phyloP scores from a whole-genome alignment of 2,797 vertebrate species.

The Galago senegalensis region DNA sequence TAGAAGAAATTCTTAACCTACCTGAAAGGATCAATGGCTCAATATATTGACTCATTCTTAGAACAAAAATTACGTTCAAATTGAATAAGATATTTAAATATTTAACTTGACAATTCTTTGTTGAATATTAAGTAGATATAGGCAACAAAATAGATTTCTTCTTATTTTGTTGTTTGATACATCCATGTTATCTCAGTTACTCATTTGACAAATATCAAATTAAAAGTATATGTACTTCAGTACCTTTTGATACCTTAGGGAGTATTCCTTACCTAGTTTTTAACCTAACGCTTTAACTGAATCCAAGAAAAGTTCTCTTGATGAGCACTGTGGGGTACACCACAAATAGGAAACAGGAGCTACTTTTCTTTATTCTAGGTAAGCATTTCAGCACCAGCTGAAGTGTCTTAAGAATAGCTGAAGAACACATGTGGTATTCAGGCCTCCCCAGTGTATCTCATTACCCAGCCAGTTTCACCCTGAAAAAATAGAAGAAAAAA shows the following conservation, averaged over 20 bases:
- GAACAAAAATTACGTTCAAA: neutral
- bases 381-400: conserved; percentile 8
- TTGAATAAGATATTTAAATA: conserved; percentile 12
- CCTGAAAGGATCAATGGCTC: neutral
- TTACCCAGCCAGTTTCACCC: conserved; percentile 54
- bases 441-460: neutral
- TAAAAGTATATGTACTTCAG: neutral
- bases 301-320: neutral
- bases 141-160: neutral
- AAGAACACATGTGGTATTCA: conserved; percentile 46
- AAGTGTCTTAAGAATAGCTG: neutral
- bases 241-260: neutral
- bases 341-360: neutral
- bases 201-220: neutral
- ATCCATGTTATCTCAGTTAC: neutral
- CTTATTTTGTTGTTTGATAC: neutral
- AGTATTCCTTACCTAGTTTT: neutral
- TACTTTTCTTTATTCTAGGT: neutral
- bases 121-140: neutral
- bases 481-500: conserved; percentile 9
- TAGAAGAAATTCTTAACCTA: neutral
- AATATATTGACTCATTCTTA: neutral
- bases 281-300: neutral
- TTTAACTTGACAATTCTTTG: neutral
- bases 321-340: neutral